Evolutionary conservation across 2,888 invertebrate species (phyloP), one percentile per base, ranked within the genome.

Genomic region (Lasioglossum calceatum): DNA sequence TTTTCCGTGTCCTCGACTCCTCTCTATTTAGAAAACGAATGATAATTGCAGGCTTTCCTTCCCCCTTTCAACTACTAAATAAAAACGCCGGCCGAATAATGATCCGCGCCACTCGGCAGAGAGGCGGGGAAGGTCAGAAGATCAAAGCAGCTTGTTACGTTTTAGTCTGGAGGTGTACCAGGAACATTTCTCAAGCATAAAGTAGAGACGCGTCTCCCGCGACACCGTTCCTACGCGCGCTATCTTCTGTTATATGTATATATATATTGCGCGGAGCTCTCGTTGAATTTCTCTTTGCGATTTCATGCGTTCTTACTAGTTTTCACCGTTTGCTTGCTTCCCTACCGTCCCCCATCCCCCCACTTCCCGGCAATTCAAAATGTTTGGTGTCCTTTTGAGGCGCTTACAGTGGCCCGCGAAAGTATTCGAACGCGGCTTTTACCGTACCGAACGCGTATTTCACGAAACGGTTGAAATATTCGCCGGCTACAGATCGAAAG

Each of bases 131-230:
- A 87, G 88, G 87, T 88, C 88, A 85, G 77, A 79, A 88, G 88
- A 88, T 88, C 88, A 88, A 88, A 88, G 88, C 82, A 85, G 87
- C 87, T 85, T 85, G 83, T 87, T 89, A 87, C 82, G 86, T 79
- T 85, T 88, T 71, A 76, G 83, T 86, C 83, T 85, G 84, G 74
- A 88, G 82, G 70, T 61, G 61, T 72, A 84, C 81, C 75, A 54
- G 80, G 42, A 86, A 82, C 85, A 79, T 89, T 91, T 86, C 81
- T 82, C 75, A 79, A 70, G 81, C 70, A 83, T 84, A 87, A 86
- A 89, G 79, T 86, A 87, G 81, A 83, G 82, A 86, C 86, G 80
- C 79, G 77, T 75, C 81, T 81, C 47, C 16, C 64, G 84, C 84
- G 79, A 88, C 87, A 77, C 64, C 81, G 86, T 87, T 86, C 83